Evolutionary conservation across 2,113 vertebrate genomes (phyloP).

Genomic region (Ia io): DNA sequence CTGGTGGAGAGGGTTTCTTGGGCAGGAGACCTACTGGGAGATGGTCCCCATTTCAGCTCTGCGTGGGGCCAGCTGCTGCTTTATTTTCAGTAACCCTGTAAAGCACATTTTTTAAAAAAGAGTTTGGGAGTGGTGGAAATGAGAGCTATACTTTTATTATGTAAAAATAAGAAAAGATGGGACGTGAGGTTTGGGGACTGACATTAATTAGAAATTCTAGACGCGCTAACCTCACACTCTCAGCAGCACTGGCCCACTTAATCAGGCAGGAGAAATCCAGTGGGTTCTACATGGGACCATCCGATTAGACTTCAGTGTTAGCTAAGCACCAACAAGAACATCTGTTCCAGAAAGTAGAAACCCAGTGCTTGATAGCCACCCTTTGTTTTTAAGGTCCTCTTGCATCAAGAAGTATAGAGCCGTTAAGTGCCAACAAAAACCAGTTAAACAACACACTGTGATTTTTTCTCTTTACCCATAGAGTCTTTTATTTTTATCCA

Average conservation of each 20-base stretch:
- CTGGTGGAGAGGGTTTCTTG: not conserved
- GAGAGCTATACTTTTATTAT: not conserved
- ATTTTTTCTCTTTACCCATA: not conserved
- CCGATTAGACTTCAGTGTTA: not conserved
- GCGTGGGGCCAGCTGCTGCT: not conserved
- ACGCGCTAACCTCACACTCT: not conserved
- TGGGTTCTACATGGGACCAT: not conserved
- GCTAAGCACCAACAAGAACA: not conserved
- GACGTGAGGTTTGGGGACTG: not conserved
- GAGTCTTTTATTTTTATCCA: constrained; percentile 58
- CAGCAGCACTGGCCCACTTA: constrained; percentile 21
- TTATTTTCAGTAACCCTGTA: not conserved
- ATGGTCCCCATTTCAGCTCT: not conserved
- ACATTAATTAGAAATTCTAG: constrained; percentile 22
- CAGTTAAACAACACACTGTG: constrained; percentile 49
- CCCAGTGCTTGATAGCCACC: not conserved
- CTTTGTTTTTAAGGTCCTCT: constrained; percentile 50
- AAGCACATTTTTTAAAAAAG: not conserved
- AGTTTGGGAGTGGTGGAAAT: not conserved
- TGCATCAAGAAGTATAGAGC: constrained; percentile 40
- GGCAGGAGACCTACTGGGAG: not conserved
- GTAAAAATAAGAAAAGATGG: not conserved
- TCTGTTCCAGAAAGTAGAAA: constrained; percentile 49
- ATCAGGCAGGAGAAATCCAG: constrained; percentile 49
- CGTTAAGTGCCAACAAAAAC: constrained; percentile 13